These are phyloP conservation scores for Leptinotarsa haldemani DNA, from an alignment of 2,888 invertebrate genomes.

Conservation along the genomic window DNA sequence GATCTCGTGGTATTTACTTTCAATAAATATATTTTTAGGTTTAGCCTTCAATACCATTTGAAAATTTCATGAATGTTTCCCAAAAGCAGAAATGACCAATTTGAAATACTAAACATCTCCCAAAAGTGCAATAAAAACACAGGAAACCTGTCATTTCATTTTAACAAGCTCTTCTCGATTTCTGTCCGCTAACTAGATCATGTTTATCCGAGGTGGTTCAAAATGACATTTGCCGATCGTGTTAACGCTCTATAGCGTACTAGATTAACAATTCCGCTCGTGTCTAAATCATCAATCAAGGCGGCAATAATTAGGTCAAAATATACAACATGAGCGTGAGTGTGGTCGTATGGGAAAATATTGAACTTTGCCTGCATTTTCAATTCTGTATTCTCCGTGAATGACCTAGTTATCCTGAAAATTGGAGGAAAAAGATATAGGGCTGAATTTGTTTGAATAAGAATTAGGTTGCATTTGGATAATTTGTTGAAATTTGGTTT, in stretches of 20 bases:
- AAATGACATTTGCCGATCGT: slow-evolving; percentile 39
- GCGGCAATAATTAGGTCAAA: slow-evolving; percentile 43
- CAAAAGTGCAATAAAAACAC: not conserved
- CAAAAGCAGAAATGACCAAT: too few species aligned
- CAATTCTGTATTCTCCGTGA: not conserved
- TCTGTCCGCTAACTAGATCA: slow-evolving; percentile 33
- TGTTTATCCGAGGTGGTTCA: slow-evolving; percentile 31
- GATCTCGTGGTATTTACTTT: too few species aligned
- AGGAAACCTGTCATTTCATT: slow-evolving; percentile 21
- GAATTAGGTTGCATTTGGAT: too few species aligned
- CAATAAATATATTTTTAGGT: too few species aligned
- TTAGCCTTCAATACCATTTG: too few species aligned
- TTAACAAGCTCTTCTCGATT: slow-evolving; percentile 33
- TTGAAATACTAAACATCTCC: too few species aligned
- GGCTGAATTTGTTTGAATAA: too few species aligned
- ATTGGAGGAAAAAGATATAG: not conserved
- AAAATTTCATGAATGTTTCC: too few species aligned
- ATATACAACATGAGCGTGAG: slow-evolving; percentile 35
- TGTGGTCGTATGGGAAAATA: slow-evolving; percentile 23
- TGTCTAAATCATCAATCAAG: slow-evolving; percentile 45
- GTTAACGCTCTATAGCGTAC: slow-evolving; percentile 40
- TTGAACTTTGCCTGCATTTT: not conserved
- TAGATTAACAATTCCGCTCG: slow-evolving; percentile 44
- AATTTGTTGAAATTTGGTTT: too few species aligned
- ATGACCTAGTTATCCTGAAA: not conserved